Evolutionary conservation across 2,113 vertebrate species (phyloP).

Genomic region (Prietella phreatophila): DNA sequence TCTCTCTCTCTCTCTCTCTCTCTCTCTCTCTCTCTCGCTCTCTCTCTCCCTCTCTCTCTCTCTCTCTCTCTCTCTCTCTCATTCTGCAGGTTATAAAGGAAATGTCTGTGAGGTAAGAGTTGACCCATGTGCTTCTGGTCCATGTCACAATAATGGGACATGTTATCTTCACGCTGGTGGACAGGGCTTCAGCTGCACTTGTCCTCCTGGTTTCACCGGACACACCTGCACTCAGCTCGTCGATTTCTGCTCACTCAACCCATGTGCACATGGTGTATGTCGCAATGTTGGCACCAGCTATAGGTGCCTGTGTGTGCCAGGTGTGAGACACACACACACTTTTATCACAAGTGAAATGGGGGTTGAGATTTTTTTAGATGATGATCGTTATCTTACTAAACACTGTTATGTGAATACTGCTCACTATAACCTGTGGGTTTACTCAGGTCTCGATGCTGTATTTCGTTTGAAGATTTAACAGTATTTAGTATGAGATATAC

Average conservation of each 20-base stretch:
- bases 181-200: slow-evolving; percentile 83
- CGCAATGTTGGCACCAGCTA: slow-evolving; percentile 94
- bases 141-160: slow-evolving; percentile 92
- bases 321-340: slow-evolving; percentile 63
- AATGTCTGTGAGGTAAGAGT: slow-evolving; percentile 84
- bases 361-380: background rate
- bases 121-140: slow-evolving; percentile 84
- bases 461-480: too few species aligned
- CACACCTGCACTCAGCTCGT: slow-evolving; percentile 86
- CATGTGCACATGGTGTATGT: slow-evolving; percentile 92
- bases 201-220: slow-evolving; percentile 89
- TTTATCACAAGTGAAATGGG: background rate
- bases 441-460: too few species aligned
- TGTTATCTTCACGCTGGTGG: slow-evolving; percentile 77
- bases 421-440: background rate
- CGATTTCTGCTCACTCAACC: slow-evolving; percentile 95
- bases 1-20: too few species aligned
- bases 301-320: slow-evolving; percentile 93
- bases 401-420: background rate
- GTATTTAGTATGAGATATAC: too few species aligned
- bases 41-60: background rate
- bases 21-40: background rate
- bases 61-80: too few species aligned
- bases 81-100: slow-evolving; percentile 80
- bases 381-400: background rate